Evolutionary conservation across 2,113 vertebrate genomes (phyloP).

Genomic region (Australoheros scitulus): DNA sequence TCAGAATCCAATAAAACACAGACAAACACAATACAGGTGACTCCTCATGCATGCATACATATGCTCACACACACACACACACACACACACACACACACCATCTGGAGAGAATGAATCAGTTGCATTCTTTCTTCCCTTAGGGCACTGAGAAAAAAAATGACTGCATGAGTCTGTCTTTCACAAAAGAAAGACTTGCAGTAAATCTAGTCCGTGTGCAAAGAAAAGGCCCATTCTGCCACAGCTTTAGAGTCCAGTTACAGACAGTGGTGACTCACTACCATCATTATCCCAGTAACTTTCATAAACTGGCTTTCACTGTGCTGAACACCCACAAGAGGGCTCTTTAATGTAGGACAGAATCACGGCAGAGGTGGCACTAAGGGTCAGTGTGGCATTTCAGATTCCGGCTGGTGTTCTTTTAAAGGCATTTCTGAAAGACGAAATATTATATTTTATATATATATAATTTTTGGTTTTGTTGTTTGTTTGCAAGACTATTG

Average conservation of each 20-base stretch:
- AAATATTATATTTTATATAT: too few relatives aligned
- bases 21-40: conserved; percentile 32
- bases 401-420: background rate
- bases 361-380: background rate
- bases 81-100: conserved; percentile 54
- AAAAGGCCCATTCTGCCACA: conserved; percentile 46
- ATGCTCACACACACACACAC: conserved; percentile 18
- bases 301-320: conserved; percentile 32
- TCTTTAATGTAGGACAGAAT: background rate
- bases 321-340: conserved; percentile 46
- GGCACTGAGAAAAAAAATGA: conserved; percentile 23
- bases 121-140: conserved; percentile 66
- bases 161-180: conserved; percentile 28
- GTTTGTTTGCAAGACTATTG: background rate
- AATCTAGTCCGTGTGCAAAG: conserved; percentile 31
- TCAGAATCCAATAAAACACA: conserved; percentile 14
- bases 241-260: conserved; percentile 42
- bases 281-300: conserved; percentile 35
- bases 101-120: conserved; percentile 73
- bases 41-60: background rate
- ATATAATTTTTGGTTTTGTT: too few relatives aligned
- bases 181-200: conserved; percentile 48
- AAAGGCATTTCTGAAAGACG: background rate
- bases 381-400: background rate
- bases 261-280: conserved; percentile 51